Base-by-base conservation (phyloP, 2,888 invertebrate genomes). In the Xanthorhoe spadicearia region DNA sequence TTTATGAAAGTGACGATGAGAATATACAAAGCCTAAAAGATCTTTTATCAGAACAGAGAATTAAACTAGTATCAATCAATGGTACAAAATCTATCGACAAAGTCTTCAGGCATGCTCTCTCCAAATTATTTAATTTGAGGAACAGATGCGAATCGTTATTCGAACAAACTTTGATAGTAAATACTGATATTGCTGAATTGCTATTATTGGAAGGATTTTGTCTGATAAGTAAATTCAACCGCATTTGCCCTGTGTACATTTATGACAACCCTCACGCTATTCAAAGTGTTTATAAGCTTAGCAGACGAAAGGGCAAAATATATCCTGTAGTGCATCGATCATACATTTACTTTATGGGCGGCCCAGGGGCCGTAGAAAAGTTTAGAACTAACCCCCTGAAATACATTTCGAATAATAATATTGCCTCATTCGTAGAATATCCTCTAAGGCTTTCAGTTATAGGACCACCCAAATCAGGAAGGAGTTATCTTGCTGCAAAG, bases 391-490 rank as follows among this genome's bases (percentile, higher is more conserved):
- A 95, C 78, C 95, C 95, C 7, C 75, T 95, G 28, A 94, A 93
- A 76, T 96, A 95, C 75, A 81, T 94, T 7, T 67, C 75, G 9
- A 77, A 79, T 64, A 83, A 92, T 28, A 85, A 86, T 55, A 87
- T 94, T 13, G 78, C 84, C 35, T 77, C 81, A 10, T 93, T 90
- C 74, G 89, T 92, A n/a, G 78, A 92, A 65, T 86, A 93, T 71
- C 94, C 95, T 2, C 82, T 94, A 10, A 90, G 90, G 72, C 83
- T 96, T 53, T 89, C 93, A 28, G 80, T 96, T 23, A 93, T 94
- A 56, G 96, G 96, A 6, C 93, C 95, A 18, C 94, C 95, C 2
- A 95, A 95, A 79, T 94, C 93, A 35, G 96, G 95, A 0, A 95
- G 94, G 86, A 94, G 94, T 58, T 85, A 88, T 4, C 78, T 96